Conservation (phyloP, 2,888 invertebrate species). For the Physocephala rufipes region DNA sequence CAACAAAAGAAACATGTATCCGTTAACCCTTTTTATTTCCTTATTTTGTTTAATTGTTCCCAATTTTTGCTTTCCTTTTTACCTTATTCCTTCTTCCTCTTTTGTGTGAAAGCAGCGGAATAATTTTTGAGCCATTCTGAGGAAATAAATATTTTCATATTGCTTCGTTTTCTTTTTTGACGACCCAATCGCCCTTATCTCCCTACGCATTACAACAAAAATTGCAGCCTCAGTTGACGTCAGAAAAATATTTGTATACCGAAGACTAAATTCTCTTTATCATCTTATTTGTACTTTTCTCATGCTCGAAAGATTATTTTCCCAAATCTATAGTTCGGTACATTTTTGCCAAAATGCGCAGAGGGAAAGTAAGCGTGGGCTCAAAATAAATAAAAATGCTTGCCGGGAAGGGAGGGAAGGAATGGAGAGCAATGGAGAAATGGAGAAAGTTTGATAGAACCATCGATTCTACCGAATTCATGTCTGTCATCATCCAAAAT, state of each 20-base stretch:
- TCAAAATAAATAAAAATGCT: background rate
- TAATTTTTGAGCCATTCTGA: no score
- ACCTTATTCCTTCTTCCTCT: no score
- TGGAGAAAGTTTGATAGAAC: no score
- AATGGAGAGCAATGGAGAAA: background rate
- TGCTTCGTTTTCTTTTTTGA: background rate
- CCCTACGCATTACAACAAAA: background rate
- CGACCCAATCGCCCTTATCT: background rate
- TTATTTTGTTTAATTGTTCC: conserved; percentile 16
- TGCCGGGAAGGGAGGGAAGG: background rate
- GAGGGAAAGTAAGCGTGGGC: background rate
- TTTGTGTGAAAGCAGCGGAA: no score
- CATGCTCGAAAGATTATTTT: conserved; percentile 15
- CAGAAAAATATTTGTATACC: no score
- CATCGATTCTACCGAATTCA: no score
- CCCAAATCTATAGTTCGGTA: conserved; percentile 4
- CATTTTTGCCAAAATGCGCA: background rate
- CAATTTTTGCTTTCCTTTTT: background rate
- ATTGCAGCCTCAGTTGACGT: background rate
- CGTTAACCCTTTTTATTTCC: background rate
- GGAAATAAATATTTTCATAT: background rate
- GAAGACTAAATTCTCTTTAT: background rate
- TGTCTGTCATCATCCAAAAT: no score
- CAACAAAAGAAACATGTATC: no score
- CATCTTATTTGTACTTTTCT: background rate